Conservation (phyloP, 1,140 invertebrate species). For the Ganaspis sp. region DNA sequence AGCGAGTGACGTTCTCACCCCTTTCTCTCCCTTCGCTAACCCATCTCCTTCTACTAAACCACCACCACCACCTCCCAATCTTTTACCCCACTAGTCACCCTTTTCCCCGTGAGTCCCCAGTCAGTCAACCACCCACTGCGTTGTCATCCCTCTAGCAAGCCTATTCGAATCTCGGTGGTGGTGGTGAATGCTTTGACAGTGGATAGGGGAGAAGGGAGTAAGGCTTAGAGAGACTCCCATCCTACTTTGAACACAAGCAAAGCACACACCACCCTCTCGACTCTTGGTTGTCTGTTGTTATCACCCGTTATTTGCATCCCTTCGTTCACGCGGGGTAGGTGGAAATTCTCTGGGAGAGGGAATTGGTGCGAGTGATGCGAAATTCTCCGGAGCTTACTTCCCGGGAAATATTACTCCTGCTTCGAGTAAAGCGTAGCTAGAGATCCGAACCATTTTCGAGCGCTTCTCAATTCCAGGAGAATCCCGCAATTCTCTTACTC, state of each 20-base stretch:
- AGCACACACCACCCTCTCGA: conserved; percentile 43
- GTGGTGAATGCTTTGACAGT: conserved; percentile 11
- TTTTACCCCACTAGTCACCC: conserved; percentile 43
- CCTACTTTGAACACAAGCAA: conserved; percentile 41
- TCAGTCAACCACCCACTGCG: conserved; percentile 45
- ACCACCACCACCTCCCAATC: conserved; percentile 44
- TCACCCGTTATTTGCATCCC: conserved; percentile 75
- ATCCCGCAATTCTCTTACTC: conserved; percentile 35
- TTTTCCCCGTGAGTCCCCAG: conserved; percentile 35
- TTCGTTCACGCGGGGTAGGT: conserved; percentile 57
- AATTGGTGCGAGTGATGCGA: conserved; percentile 53
- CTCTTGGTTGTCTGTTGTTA: conserved; percentile 72
- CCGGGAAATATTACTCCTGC: conserved; percentile 64
- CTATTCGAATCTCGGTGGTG: conserved; percentile 18
- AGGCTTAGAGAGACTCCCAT: conserved; percentile 50
- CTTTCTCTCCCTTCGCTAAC: conserved; percentile 36
- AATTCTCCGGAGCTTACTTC: conserved; percentile 72
- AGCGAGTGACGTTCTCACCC: conserved; percentile 69
- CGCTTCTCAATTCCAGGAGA: conserved; percentile 55
- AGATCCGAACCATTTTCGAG: conserved; percentile 51
- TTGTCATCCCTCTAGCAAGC: conserved; percentile 59
- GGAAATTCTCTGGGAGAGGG: conserved; percentile 36
- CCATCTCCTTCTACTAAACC: conserved; percentile 38
- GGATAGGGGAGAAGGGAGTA: not conserved
- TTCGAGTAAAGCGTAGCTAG: conserved; percentile 10